Conservation (phyloP, 2,113 vertebrate genomes). For the Chlorodrepanis virens region DNA sequence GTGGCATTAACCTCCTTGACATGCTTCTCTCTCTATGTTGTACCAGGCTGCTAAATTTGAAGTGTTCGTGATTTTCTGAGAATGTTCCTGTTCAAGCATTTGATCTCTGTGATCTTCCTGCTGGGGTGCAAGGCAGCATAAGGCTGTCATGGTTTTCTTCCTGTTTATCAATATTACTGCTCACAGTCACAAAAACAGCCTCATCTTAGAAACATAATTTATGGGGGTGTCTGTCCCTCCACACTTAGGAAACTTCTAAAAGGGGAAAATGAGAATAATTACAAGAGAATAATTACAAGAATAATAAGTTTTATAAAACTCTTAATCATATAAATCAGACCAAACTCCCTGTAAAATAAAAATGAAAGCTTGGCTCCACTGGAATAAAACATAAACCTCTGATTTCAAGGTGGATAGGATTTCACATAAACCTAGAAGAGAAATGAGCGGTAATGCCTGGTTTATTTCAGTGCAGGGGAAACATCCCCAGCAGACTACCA, state of each 20-base stretch:
- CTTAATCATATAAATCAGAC: neutral
- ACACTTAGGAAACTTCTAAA: neutral
- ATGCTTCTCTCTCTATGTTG: neutral
- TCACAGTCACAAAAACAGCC: neutral
- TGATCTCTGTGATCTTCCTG: neutral
- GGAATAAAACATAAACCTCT: neutral
- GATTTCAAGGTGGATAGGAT: neutral
- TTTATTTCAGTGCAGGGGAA: neutral
- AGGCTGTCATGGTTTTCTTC: neutral
- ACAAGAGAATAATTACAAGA: neutral
- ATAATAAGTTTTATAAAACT: neutral
- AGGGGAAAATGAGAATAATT: neutral
- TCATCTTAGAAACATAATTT: neutral
- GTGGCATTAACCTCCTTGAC: neutral
- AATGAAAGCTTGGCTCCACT: neutral
- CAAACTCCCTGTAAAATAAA: neutral
- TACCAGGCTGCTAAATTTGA: neutral
- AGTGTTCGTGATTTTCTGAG: neutral
- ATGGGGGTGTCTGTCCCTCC: neutral
- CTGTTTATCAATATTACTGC: neutral
- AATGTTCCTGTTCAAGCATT: neutral
- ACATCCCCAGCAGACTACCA: neutral
- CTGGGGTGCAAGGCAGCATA: neutral
- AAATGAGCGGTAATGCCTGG: neutral
- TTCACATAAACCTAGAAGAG: neutral